phyloP scores from a whole-genome alignment of 2,888 invertebrate genomes.

The Opisthograptis luteolata region DNA sequence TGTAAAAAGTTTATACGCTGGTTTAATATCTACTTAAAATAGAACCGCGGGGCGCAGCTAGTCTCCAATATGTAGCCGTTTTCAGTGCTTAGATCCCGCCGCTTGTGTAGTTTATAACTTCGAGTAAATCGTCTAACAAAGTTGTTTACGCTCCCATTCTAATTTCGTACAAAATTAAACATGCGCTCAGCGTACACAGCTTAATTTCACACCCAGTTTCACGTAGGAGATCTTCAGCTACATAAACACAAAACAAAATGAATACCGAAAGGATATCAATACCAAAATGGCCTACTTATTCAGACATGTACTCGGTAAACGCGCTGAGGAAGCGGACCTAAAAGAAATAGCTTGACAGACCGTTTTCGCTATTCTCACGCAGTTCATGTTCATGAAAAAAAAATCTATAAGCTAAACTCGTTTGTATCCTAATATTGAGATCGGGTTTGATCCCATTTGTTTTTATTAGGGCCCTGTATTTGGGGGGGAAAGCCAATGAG shows the following conservation, averaged over 20 bases:
- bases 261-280: not conserved
- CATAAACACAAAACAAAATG: not conserved
- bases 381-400: conserved; percentile 35
- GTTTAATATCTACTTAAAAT: too few species aligned
- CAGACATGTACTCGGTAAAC: conserved; percentile 8
- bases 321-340: conserved; percentile 23
- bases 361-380: conserved; percentile 20
- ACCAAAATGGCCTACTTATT: conserved; percentile 15
- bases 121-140: too few species aligned
- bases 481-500: conserved; percentile 61
- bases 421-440: conserved; percentile 72
- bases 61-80: too few species aligned
- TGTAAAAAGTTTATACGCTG: too few species aligned
- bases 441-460: conserved; percentile 67
- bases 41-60: too few species aligned
- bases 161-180: too few species aligned
- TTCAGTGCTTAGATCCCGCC: too few species aligned
- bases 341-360: conserved; percentile 33
- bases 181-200: not conserved
- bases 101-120: too few species aligned
- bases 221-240: not conserved
- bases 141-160: too few species aligned
- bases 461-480: conserved; percentile 71
- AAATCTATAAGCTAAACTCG: conserved; percentile 36
- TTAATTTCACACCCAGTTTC: not conserved